Evolutionary conservation across 2,113 vertebrate species (phyloP).

Genomic region (Xiphophorus hellerii): DNA sequence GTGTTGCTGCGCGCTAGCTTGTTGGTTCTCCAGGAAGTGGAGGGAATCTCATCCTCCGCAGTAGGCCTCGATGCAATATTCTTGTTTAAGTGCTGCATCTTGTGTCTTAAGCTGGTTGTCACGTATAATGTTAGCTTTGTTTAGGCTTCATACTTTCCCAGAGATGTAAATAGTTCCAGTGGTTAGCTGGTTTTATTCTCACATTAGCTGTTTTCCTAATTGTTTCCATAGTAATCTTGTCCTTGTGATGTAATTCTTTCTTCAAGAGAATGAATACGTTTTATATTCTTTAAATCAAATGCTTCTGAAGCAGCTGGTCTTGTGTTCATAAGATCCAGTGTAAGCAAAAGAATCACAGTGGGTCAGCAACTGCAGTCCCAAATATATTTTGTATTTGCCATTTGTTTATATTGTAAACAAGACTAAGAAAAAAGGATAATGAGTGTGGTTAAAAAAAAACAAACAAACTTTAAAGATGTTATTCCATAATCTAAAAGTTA

Average conservation of each 20-base stretch:
- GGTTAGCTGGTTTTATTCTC: slow-evolving; percentile 18
- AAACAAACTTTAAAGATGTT: no score
- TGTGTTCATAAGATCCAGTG: not conserved
- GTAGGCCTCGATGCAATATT: slow-evolving; percentile 41
- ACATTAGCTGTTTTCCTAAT: slow-evolving; percentile 51
- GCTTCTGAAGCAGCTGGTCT: not conserved
- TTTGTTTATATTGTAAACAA: no score
- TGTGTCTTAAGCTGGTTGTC: not conserved
- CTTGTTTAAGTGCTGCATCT: not conserved
- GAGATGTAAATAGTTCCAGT: not conserved
- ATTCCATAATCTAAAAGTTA: no score
- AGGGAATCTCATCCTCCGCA: slow-evolving; percentile 33
- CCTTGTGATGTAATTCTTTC: slow-evolving; percentile 45
- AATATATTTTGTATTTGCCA: not conserved
- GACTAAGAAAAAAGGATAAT: no score
- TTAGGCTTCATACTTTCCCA: not conserved
- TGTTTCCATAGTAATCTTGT: slow-evolving; percentile 81
- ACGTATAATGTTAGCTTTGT: not conserved
- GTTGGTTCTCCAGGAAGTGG: slow-evolving; percentile 71
- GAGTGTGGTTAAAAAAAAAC: no score
- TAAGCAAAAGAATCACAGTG: not conserved
- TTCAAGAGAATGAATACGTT: slow-evolving; percentile 16
- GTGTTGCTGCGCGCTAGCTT: slow-evolving; percentile 47
- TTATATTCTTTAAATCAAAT: slow-evolving; percentile 10
- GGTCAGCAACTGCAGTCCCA: not conserved